Evolutionary conservation across 2,888 invertebrate species (phyloP).

Genomic region (Ditula angustiorana): DNA sequence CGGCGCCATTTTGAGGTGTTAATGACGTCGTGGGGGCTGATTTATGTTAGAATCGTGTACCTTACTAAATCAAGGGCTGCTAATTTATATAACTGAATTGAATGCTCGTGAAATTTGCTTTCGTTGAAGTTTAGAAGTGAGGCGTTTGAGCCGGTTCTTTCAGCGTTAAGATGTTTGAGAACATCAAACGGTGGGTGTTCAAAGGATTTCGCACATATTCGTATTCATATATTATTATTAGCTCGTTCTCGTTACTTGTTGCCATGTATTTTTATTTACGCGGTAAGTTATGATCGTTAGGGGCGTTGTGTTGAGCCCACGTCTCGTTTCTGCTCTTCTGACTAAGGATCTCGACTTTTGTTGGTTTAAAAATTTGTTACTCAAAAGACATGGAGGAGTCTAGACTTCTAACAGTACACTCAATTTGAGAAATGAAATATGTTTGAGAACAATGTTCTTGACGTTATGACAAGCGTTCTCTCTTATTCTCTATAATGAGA

Average conservation of each 20-base stretch:
- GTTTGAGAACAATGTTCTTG: neutral
- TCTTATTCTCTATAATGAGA: neutral
- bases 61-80: constrained; percentile 52
- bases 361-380: constrained; percentile 16
- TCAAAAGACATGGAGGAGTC: neutral
- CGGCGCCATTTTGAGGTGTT: constrained; percentile 61
- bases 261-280: constrained; percentile 59
- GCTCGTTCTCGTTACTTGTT: constrained; percentile 64
- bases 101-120: constrained; percentile 65
- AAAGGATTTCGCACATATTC: constrained; percentile 68
- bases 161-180: constrained; percentile 56
- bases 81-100: constrained; percentile 66
- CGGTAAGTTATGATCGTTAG: constrained; percentile 50
- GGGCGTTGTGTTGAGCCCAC: constrained; percentile 27
- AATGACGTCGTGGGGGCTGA: constrained; percentile 70
- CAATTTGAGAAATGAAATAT: neutral
- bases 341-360: constrained; percentile 7
- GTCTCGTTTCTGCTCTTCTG: constrained; percentile 22
- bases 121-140: constrained; percentile 53
- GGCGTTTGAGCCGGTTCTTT: constrained; percentile 55
- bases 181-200: constrained; percentile 71
- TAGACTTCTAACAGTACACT: neutral
- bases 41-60: constrained; percentile 61
- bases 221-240: constrained; percentile 71
- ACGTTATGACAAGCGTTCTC: neutral